Evolutionary conservation across 1,140 invertebrate species (phyloP).

Genomic region (Venustaconcha ellipsiformis): DNA sequence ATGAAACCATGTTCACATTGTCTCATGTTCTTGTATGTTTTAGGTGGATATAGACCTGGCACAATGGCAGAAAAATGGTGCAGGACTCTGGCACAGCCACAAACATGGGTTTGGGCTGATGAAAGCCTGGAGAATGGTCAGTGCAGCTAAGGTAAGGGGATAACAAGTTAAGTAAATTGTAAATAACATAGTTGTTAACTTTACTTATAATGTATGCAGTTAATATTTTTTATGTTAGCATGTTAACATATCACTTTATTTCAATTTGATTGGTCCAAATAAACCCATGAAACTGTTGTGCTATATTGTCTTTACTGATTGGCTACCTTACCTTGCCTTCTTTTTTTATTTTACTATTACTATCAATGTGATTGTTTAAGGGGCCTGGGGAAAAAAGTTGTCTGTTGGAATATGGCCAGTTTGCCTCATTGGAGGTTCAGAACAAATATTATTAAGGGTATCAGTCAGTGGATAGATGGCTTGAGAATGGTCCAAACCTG

Average conservation of each 20-base stretch:
- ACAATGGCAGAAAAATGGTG: constrained; percentile 66
- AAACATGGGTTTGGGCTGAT: constrained; percentile 69
- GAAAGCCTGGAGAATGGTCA: constrained; percentile 65
- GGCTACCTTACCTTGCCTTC: too few species aligned
- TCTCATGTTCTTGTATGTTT: not conserved
- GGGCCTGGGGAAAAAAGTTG: too few species aligned
- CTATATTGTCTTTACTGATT: not conserved
- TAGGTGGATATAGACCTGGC: constrained; percentile 69
- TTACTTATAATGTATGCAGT: not conserved
- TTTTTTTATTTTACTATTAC: too few species aligned
- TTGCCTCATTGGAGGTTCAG: too few species aligned
- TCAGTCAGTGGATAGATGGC: too few species aligned
- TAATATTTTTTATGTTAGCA: not conserved
- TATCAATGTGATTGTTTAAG: too few species aligned
- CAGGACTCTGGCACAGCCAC: constrained; percentile 66
- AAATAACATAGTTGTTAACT: not conserved
- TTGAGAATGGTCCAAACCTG: too few species aligned
- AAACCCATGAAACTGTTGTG: not conserved
- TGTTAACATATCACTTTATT: too few species aligned
- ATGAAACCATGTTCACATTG: too few species aligned
- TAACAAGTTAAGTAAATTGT: not conserved
- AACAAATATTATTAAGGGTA: too few species aligned
- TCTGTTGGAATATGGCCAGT: too few species aligned
- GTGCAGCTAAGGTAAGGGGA: constrained; percentile 61
- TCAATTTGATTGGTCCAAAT: not conserved